Evolutionary conservation across 2,797 vertebrate species (phyloP).

Genomic region (Pseudomugil gertrudae): DNA sequence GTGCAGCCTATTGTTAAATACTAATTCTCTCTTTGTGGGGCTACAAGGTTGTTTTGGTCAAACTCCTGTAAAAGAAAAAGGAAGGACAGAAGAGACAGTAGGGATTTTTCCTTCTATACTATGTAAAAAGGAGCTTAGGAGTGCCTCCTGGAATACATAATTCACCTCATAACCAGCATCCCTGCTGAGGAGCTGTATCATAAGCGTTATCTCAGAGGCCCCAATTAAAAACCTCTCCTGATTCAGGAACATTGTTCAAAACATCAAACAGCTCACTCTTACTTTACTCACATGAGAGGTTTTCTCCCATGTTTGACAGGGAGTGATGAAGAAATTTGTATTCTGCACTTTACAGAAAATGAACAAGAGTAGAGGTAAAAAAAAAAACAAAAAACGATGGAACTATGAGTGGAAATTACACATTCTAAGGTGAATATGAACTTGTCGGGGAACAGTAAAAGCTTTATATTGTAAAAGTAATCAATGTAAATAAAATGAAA

Average conservation of each 20-base stretch:
- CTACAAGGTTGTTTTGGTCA: slow-evolving; percentile 17
- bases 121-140: slow-evolving; percentile 35
- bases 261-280: slow-evolving; percentile 26
- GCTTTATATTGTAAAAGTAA: neutral
- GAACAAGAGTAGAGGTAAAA: neutral
- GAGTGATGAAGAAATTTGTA: neutral
- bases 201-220: slow-evolving; percentile 53
- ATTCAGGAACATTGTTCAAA: slow-evolving; percentile 52
- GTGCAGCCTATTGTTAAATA: neutral
- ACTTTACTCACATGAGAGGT: slow-evolving; percentile 30
- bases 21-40: slow-evolving; percentile 6
- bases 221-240: slow-evolving; percentile 68
- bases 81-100: neutral
- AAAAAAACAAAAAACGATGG: neutral
- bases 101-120: slow-evolving; percentile 23
- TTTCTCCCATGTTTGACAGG: slow-evolving; percentile 16
- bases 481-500: neutral
- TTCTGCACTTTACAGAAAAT: neutral
- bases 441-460: neutral
- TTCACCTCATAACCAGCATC: slow-evolving; percentile 15
- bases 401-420: too few relatives aligned
- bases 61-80: slow-evolving; percentile 2
- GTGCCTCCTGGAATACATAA: slow-evolving; percentile 36
- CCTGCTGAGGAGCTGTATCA: slow-evolving; percentile 45
- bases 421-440: too few relatives aligned